Evolutionary conservation across 1,140 invertebrate genomes (phyloP).

Genomic region (Elysia chlorotica): DNA sequence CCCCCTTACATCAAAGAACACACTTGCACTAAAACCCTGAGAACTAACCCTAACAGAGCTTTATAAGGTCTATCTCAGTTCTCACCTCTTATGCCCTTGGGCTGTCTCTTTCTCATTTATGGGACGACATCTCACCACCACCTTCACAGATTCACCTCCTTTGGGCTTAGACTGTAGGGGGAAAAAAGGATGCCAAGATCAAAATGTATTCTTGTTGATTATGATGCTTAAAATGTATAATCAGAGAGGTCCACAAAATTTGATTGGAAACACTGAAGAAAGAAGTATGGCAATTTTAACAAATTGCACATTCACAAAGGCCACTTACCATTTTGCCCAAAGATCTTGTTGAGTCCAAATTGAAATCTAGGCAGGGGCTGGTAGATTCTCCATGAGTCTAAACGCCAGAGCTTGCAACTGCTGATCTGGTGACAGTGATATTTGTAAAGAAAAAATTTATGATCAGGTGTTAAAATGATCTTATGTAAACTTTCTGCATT

Average conservation of each 20-base stretch:
- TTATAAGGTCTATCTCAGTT: not conserved
- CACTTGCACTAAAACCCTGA: not conserved
- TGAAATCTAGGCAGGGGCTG: not conserved
- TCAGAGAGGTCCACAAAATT: not conserved
- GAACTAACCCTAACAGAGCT: slow-evolving; percentile 6
- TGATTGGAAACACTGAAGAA: not conserved
- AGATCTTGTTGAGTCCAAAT: too few relatives aligned
- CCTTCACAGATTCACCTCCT: slow-evolving; percentile 79
- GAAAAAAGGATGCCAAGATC: not conserved
- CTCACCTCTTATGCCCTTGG: slow-evolving; percentile 66
- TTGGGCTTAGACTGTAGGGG: slow-evolving; percentile 17
- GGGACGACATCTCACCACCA: slow-evolving; percentile 88
- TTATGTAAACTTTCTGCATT: not conserved
- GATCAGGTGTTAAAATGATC: not conserved
- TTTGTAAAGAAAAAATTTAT: slow-evolving; percentile 1
- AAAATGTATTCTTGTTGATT: not conserved
- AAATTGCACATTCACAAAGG: too few relatives aligned
- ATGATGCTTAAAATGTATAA: not conserved
- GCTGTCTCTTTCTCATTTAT: slow-evolving; percentile 78
- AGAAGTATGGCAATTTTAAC: not conserved
- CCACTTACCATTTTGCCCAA: too few relatives aligned
- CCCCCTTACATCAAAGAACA: not conserved
- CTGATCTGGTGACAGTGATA: not conserved
- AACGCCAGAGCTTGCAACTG: not conserved
- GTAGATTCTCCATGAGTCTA: not conserved